Percentiles rank a stretch among this genome's conserved stretches.
Evolutionary conservation across 2,113 vertebrate species (phyloP).

Genomic region (Terrapene triunguis): DNA sequence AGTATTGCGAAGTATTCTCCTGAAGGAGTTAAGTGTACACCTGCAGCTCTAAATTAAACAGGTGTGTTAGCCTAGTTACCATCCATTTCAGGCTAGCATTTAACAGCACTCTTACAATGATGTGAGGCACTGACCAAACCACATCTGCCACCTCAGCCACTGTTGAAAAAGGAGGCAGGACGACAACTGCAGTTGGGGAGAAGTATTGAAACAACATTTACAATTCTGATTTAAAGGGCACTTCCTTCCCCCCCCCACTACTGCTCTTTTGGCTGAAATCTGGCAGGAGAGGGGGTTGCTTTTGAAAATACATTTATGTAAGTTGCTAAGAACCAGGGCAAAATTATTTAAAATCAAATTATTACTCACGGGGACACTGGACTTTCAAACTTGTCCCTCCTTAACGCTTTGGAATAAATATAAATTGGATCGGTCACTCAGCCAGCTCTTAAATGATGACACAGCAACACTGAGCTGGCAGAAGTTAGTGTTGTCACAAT

Average conservation of each 20-base stretch:
- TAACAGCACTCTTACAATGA: slow-evolving; percentile 25
- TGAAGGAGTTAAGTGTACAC: slow-evolving; percentile 63
- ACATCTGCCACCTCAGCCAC: slow-evolving; percentile 60
- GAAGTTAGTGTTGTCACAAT: background rate
- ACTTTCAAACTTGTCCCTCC: background rate
- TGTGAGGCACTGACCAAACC: slow-evolving; percentile 21
- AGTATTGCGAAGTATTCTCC: slow-evolving; percentile 65
- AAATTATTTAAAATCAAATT: slow-evolving; percentile 23
- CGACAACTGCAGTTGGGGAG: slow-evolving; percentile 33
- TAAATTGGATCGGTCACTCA: background rate
- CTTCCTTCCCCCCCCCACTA: slow-evolving; percentile 13
- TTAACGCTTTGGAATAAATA: background rate
- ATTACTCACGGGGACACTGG: background rate
- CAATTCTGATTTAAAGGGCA: slow-evolving; percentile 10
- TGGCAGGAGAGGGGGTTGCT: background rate
- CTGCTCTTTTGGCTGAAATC: background rate
- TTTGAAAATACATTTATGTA: background rate
- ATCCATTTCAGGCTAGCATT: slow-evolving; percentile 55
- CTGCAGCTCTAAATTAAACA: slow-evolving; percentile 77
- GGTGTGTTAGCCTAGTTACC: slow-evolving; percentile 71
- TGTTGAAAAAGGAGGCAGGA: slow-evolving; percentile 17
- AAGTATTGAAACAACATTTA: slow-evolving; percentile 11
- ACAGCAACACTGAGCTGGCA: background rate
- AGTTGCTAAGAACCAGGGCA: background rate
- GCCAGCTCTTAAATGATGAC: background rate